These are phyloP conservation scores for Monoplex corrugatus DNA, from an alignment of 2,888 invertebrate species.

Conservation along the genomic window DNA sequence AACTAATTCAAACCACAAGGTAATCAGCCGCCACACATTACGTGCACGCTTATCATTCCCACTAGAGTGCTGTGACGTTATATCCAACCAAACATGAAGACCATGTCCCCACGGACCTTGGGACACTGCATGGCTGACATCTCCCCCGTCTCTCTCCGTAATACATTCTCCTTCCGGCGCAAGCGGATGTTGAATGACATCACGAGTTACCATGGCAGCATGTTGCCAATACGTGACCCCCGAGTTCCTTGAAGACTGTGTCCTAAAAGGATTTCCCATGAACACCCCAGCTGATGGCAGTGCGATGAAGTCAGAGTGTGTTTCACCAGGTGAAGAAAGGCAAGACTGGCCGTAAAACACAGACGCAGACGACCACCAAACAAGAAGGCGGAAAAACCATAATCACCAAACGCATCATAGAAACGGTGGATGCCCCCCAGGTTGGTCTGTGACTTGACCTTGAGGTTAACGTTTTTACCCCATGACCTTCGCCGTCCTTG, in stretches of 20 bases:
- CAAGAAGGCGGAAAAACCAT: conserved; percentile 32
- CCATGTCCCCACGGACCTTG: neutral
- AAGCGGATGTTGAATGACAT: neutral
- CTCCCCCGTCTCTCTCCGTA: neutral
- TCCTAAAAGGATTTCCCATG: neutral
- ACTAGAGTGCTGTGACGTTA: neutral
- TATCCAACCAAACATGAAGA: neutral
- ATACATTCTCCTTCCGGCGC: neutral
- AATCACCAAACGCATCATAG: conserved; percentile 8
- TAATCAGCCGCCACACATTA: no score
- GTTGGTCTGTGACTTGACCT: neutral
- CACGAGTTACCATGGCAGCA: neutral
- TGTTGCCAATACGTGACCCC: neutral
- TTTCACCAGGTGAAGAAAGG: conserved; percentile 12
- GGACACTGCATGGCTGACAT: neutral
- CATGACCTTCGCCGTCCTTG: neutral
- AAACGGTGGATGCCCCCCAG: conserved; percentile 18
- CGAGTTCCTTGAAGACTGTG: neutral
- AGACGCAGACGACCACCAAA: conserved; percentile 18
- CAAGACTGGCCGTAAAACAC: neutral
- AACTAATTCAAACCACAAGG: neutral
- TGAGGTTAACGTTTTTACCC: neutral
- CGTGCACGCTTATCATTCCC: neutral
- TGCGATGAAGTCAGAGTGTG: neutral
- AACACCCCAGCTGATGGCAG: neutral